phyloP scores from a whole-genome alignment of 2,113 vertebrate genomes.

The Balaeniceps rex region DNA sequence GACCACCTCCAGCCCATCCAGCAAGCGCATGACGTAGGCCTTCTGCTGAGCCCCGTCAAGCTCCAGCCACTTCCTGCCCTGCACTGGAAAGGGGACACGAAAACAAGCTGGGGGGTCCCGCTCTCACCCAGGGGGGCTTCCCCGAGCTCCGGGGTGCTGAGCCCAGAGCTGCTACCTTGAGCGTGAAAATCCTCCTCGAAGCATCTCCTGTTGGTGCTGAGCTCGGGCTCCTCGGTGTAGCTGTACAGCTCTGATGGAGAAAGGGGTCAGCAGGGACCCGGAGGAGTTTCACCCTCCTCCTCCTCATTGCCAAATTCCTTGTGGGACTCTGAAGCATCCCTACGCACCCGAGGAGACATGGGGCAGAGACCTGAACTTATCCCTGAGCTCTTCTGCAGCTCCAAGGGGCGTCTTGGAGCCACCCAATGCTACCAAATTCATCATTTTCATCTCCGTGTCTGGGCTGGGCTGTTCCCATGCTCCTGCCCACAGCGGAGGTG shows the following conservation, averaged over 20 bases:
- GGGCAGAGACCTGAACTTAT: background rate
- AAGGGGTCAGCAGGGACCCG: background rate
- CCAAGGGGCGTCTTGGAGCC: background rate
- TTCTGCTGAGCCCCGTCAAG: constrained; percentile 81
- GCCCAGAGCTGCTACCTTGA: constrained; percentile 78
- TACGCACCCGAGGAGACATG: fast-evolving
- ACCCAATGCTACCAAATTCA: fast-evolving
- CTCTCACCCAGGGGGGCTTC: background rate
- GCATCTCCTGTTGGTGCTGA: constrained; percentile 87
- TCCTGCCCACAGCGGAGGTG: background rate
- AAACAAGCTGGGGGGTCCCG: fast-evolving
- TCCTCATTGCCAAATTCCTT: background rate
- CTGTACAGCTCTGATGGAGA: constrained; percentile 89
- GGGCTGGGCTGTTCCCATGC: background rate
- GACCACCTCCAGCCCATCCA: constrained; percentile 93
- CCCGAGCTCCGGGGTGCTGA: fast-evolving
- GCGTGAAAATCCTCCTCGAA: constrained; percentile 92
- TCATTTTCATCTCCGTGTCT: fast-evolving
- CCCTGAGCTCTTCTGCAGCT: background rate
- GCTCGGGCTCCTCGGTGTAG: constrained; percentile 95
- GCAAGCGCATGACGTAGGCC: constrained; percentile 87
- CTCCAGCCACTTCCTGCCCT: constrained; percentile 82
- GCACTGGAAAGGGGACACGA: constrained; percentile 61
- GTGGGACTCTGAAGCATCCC: background rate
- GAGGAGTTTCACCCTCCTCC: background rate